Evolutionary conservation across 2,888 invertebrate genomes (phyloP), one percentile per base, ranked within the genome.

Genomic region (Heteromurus nitidus): DNA sequence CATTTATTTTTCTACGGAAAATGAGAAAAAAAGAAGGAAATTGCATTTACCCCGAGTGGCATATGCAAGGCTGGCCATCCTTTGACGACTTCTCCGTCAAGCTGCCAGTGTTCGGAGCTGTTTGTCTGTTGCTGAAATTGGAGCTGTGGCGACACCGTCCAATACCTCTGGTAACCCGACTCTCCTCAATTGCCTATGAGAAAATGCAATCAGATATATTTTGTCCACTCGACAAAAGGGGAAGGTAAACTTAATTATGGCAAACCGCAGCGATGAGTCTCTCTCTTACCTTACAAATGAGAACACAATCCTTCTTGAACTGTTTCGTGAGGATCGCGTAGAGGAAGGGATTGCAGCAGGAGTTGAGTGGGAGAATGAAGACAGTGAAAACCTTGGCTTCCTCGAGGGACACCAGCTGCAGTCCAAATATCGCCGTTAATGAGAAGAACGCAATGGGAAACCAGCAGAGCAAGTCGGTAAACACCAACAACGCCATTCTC

Each of bases 401-500:
- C 89, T 98, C 97, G 82, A 99, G 91, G 1, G 96, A 95, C 30
- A 99, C 95, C 65, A 98, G 91, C 83, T 95, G 96, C 85, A 94
- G 91, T 11, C 98, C 98, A 89, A 97, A 95, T 7, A 97, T 95
- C 20, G 98, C 97, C 0, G 97, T 96, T 44, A 98, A 91, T 5
- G 97, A 95, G 89, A 97, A 96, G 90, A 98, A 96, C 0, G 98
- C 96, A 84, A 98, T 97, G 0, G 99, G 99, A 2, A 97, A 96
- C 98, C 98, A 99, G 91, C 98, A 99, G 62, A 98, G 91, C 88
- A 99, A 96, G 90, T 99, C 98, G 0, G 98, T 99, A 89, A 98
- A 97, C 1, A 99, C 98, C 76, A 99, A 91, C 55, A 99, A 90
- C 0, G 98, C 97, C 98, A 98, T 98, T 50, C 97, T 92, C 89